Conservation (phyloP, 92 coral and sea anemone genomes). For the Paramuricea clavata region DNA sequence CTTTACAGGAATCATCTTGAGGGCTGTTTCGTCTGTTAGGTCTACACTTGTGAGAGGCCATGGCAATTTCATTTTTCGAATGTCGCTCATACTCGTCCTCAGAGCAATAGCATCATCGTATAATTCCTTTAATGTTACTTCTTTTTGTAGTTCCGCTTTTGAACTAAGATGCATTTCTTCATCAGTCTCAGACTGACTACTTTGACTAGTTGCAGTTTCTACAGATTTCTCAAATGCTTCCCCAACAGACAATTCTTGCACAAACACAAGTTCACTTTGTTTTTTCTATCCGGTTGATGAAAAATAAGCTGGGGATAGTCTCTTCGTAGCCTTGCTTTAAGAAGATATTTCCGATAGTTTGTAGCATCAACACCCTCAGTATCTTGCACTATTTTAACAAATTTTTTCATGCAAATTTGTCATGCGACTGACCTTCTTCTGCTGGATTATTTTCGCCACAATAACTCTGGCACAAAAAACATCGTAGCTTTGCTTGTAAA, state of each 20-base stretch:
- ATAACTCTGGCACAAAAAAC: not conserved
- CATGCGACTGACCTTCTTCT: conserved; percentile 20
- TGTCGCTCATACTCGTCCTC: not conserved
- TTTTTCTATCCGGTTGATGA: not conserved
- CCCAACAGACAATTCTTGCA: not conserved
- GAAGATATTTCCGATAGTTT: not conserved
- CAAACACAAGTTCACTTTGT: not conserved
- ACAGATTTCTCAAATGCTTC: not conserved
- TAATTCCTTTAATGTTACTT: conserved; percentile 21
- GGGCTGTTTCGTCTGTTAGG: not conserved
- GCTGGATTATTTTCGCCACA: not conserved
- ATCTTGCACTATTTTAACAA: not conserved
- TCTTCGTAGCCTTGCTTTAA: not conserved
- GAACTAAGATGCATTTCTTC: conserved; percentile 8
- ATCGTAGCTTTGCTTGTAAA: too few relatives aligned
- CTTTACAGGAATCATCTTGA: conserved; percentile 23
- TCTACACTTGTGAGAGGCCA: conserved; percentile 30
- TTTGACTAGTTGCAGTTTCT: not conserved
- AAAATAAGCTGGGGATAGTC: not conserved
- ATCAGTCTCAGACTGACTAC: conserved; percentile 25
- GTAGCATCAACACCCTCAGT: not conserved
- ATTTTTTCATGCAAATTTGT: conserved; percentile 1
- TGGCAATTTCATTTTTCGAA: not conserved
- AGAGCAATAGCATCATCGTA: conserved; percentile 4
- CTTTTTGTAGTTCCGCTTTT: not conserved